Evolutionary conservation across 2,113 vertebrate genomes (phyloP), one percentile per base, ranked within the genome.

Genomic region (Apeltes quadracus): DNA sequence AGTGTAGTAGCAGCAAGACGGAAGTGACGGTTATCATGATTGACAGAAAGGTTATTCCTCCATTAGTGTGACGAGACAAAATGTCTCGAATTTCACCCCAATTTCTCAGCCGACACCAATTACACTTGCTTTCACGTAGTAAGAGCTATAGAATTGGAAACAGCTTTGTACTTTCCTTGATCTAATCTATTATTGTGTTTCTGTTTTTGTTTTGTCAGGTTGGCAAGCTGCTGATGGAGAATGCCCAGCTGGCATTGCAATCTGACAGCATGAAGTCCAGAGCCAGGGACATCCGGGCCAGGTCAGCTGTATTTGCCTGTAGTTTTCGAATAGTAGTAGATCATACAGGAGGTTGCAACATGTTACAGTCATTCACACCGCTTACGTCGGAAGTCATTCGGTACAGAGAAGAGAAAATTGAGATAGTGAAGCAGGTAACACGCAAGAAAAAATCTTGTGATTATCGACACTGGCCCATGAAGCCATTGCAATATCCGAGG

Each of bases 241-340:
- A 95, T 3, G 87, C 91, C 34, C 78, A 90, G 25, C 81, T 93
- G 79, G 87, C 85, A 13, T 62, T 93, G 53, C 85, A 87, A 70
- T 92, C 87, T n/a, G 90, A 94, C 78, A 83, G 25, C 71, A 86
- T 89, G 81, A 92, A 81, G 51, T 88, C 76, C 76, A 87, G 69
- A 69, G 88, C 91, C 27, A 67, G 82, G 23, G 64, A 67, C 22
- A 78, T 94, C 72, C 88, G 88, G 67, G 78, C 81, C 86, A 93
- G 93, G 93, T 95, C 75, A 78, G 90, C 78, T 71, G 13, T 5
- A 23, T 61, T 66, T 68, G 22, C 9, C 27, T 80, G 39, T 54
- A 48, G 23, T 69, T 69, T 77, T 68, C 46, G 43, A 76, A 72
- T 55, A 29, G 32, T 34, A 51, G 39, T 4, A 6, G 32, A 36